phyloP scores from a whole-genome alignment of 92 coral and sea anemone genomes.

The Scolanthus callimorphus region DNA sequence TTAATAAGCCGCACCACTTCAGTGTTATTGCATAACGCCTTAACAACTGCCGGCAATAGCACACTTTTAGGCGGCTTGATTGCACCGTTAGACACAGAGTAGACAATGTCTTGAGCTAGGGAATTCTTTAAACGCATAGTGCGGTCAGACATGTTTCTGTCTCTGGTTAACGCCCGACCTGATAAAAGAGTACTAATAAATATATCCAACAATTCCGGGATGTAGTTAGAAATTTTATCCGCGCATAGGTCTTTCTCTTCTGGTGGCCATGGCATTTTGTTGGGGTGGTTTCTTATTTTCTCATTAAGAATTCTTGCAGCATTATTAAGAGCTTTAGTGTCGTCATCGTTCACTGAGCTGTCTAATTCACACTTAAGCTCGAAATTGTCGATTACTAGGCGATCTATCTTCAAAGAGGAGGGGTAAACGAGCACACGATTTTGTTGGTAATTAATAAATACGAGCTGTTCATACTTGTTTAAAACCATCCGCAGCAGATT shows the following conservation, averaged over 20 bases:
- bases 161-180: constrained; percentile 33
- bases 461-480: constrained; percentile 23
- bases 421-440: constrained; percentile 42
- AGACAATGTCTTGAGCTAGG: constrained; percentile 53
- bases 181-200: constrained; percentile 48
- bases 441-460: constrained; percentile 35
- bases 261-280: constrained; percentile 64
- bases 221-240: constrained; percentile 12
- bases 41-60: constrained; percentile 48
- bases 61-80: constrained; percentile 55
- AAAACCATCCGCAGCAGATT: constrained; percentile 32
- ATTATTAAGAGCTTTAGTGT: constrained; percentile 7
- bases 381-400: constrained; percentile 23
- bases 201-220: constrained; percentile 38
- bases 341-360: constrained; percentile 5
- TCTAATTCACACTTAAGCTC: constrained; percentile 26
- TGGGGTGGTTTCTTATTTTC: constrained; percentile 37
- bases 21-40: constrained; percentile 57
- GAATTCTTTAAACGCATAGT: constrained; percentile 38
- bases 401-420: constrained; percentile 7
- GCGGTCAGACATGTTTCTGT: constrained; percentile 30
- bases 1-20: constrained; percentile 55
- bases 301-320: constrained; percentile 22
- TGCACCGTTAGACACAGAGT: constrained; percentile 29
- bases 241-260: constrained; percentile 33